Evolutionary conservation across 2,888 invertebrate genomes (phyloP), one percentile per base, ranked within the genome.

Genomic region (Flexamia atlantica): DNA sequence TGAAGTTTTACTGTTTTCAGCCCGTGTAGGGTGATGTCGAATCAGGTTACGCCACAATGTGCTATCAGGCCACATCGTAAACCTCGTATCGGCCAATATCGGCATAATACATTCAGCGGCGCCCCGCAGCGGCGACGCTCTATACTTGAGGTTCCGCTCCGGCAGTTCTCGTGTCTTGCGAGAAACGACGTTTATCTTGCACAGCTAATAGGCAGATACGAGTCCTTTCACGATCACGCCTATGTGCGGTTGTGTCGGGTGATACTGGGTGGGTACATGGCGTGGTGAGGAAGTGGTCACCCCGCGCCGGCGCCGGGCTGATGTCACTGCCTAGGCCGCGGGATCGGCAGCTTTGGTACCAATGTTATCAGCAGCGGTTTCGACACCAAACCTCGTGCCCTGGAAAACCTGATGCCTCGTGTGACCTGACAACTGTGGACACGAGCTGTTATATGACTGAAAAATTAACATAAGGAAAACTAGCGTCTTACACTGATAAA

Each of bases 61-160:
- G 25, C 57, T 57, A 57, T 57, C 57, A 57, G 57, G 57, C 57
- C 23, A 57, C 23, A 23, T 23, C 57, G 25, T 57, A 57, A 57
- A 57, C 57, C 5, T 2, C 17, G 20, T 57, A 57, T 57, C 57
- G 57, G 7, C 7, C 57, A 3, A 23, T 57, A 5, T 20, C 57
- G 57, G 50, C 50, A 17, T 57, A 57, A 25, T 57, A 57, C 23
- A 57, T 57, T 57, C 57, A 57, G 57, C 57, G 25, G 36, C 36
- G 36, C n/a, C 25, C 57, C 20, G 57, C 57, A 57, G 20, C 57
- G 57, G 57, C 50, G 50, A 7, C 23, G 57, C 25, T 12, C 50
- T 50, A 36, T 36, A 36, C 36, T 36, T 36, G 36, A 36, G 36
- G 57, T 57, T 57, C 57, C 57, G 57, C 57, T 5, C 57, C 57